Percentiles rank a stretch among this genome's conserved stretches.
Evolutionary conservation across 2,113 vertebrate species (phyloP).

Genomic region (Perca flavescens): DNA sequence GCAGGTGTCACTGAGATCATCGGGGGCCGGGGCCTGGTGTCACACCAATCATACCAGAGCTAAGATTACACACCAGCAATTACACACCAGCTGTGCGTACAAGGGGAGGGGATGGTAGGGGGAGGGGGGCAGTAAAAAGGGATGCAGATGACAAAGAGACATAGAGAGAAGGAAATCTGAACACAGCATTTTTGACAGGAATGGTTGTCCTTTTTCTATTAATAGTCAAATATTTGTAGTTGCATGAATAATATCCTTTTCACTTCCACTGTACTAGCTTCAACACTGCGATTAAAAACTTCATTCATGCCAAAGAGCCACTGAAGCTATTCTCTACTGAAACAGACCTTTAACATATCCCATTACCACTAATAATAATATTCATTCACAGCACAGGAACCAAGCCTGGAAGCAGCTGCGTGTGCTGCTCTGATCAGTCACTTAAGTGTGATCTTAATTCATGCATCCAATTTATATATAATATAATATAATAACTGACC

Average conservation of each 20-base stretch:
- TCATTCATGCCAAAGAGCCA: neutral
- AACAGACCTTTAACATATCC: neutral
- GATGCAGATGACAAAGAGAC: conserved; percentile 19
- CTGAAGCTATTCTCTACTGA: neutral
- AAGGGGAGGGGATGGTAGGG: too few relatives aligned
- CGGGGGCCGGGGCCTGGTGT: conserved; percentile 26
- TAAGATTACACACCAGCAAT: conserved; percentile 61
- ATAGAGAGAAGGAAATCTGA: conserved; percentile 19
- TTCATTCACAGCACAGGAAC: neutral
- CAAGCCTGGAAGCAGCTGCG: too few relatives aligned
- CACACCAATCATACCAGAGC: conserved; percentile 43
- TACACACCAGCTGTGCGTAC: conserved; percentile 55
- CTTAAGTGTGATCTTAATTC: neutral
- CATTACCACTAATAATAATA: neutral
- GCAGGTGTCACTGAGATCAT: conserved; percentile 48
- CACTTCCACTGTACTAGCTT: neutral
- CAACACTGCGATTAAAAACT: neutral
- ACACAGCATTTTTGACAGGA: conserved; percentile 54
- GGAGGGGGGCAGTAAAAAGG: neutral
- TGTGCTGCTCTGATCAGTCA: too few relatives aligned
- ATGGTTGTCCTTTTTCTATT: conserved; percentile 52
- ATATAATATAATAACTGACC: neutral
- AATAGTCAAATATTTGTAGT: conserved; percentile 28
- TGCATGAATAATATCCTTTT: conserved; percentile 10
- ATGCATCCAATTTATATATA: neutral